These are phyloP conservation scores for Chrysocyon brachyurus DNA, from an alignment of 2,797 vertebrate species.

Conservation along the genomic window DNA sequence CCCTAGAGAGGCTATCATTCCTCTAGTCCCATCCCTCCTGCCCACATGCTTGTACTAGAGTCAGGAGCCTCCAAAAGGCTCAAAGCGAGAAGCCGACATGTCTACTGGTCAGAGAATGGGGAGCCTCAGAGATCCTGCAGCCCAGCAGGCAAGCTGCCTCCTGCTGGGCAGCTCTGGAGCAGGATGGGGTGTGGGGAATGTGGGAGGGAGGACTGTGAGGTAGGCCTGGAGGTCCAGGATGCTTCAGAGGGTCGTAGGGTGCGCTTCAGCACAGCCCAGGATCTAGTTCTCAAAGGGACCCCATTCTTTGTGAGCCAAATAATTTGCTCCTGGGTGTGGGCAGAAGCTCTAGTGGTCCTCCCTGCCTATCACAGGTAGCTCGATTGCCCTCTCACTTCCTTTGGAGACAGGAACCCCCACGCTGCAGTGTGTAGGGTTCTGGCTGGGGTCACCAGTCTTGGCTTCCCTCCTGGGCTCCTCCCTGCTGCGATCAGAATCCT, in stretches of 20 bases:
- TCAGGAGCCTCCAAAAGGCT: not conserved
- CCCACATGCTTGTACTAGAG: not conserved
- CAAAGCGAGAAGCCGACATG: not conserved
- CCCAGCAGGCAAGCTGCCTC: not conserved
- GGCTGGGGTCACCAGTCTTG: not conserved
- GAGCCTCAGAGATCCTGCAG: not conserved
- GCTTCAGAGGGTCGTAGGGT: not conserved
- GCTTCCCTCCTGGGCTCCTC: not conserved
- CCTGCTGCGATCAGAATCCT: not conserved
- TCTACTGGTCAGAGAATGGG: not conserved
- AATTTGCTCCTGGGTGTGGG: not conserved
- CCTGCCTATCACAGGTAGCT: not conserved
- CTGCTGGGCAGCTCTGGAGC: not conserved
- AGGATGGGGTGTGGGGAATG: not conserved
- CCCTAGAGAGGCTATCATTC: not conserved
- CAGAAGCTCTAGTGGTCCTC: not conserved
- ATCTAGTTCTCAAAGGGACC: constrained; percentile 3
- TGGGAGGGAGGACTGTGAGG: not conserved
- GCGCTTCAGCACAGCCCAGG: not conserved
- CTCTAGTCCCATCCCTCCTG: not conserved
- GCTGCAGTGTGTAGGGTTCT: not conserved
- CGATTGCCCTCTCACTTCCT: not conserved
- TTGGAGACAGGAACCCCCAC: not conserved
- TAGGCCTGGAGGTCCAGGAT: not conserved
- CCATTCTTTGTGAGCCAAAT: not conserved